These are phyloP conservation scores for Accipiter virgatus DNA, from an alignment of 2,113 vertebrate genomes.

Conservation along the genomic window DNA sequence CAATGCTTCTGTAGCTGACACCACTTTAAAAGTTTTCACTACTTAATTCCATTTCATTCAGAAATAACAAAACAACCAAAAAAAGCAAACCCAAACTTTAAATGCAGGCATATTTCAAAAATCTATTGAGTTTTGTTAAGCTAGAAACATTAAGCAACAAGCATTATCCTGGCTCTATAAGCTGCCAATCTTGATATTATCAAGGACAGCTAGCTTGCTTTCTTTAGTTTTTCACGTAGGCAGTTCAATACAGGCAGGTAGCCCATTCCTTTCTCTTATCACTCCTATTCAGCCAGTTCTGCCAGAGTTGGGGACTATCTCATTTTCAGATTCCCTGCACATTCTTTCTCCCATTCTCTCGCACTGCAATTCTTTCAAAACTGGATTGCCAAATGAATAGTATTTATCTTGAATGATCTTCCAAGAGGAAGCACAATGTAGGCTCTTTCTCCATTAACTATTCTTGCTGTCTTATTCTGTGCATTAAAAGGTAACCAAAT, in stretches of 20 bases:
- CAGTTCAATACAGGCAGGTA: slow-evolving; percentile 17
- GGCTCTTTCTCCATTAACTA: neutral
- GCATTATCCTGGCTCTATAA: slow-evolving; percentile 2
- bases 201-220: neutral
- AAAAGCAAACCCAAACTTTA: neutral
- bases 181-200: slow-evolving; percentile 38
- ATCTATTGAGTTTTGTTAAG: neutral
- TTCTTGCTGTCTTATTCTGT: neutral
- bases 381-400: neutral
- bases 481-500: slow-evolving; percentile 1
- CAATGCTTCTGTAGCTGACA: neutral
- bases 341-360: neutral
- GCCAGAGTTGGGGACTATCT: slow-evolving; percentile 16
- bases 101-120: slow-evolving; percentile 5
- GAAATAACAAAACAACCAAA: neutral
- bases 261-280: slow-evolving; percentile 46
- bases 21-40: neutral
- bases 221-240: neutral
- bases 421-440: slow-evolving; percentile 10
- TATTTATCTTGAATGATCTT: slow-evolving; percentile 49
- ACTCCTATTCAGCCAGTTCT: slow-evolving; percentile 27
- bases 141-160: neutral
- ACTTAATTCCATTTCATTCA: neutral
- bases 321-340: slow-evolving; percentile 6
- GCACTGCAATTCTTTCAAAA: neutral